These are phyloP conservation scores for Poecilia wingei DNA, from an alignment of 2,797 vertebrate genomes.

Conservation along the genomic window DNA sequence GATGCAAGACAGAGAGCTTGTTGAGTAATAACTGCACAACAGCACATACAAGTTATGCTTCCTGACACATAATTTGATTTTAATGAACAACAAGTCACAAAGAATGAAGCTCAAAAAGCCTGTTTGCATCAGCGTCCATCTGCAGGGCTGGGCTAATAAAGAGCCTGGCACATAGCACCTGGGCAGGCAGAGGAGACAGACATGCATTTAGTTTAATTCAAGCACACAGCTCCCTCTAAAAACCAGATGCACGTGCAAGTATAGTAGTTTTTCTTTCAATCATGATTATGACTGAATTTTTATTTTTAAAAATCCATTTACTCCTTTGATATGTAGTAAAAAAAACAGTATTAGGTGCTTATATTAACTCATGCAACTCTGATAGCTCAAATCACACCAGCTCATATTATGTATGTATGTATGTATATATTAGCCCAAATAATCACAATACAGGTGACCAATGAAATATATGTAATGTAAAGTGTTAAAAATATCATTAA, in stretches of 20 bases:
- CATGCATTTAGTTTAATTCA: conserved; percentile 21
- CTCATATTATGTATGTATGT: neutral
- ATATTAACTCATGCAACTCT: neutral
- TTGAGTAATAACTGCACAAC: conserved; percentile 73
- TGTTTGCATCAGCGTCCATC: conserved; percentile 79
- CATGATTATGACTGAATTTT: neutral
- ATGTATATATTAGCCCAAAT: neutral
- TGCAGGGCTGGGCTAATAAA: conserved; percentile 74
- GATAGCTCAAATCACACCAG: neutral
- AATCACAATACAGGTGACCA: neutral
- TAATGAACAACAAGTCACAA: conserved; percentile 97
- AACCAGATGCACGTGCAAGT: neutral
- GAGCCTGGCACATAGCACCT: conserved; percentile 72
- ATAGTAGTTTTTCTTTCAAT: neutral
- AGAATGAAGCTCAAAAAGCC: conserved; percentile 91
- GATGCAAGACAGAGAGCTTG: conserved; percentile 71
- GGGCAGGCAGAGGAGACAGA: conserved; percentile 35
- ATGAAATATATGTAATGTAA: neutral
- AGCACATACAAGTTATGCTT: conserved; percentile 82
- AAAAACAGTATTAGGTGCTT: neutral
- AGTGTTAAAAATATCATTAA: neutral
- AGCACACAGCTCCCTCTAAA: conserved; percentile 11
- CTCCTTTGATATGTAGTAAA: neutral
- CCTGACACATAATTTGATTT: conserved; percentile 91
- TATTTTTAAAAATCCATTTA: neutral